Evolutionary conservation across 2,888 invertebrate species (phyloP).

Genomic region (Pachydiplax longipennis): DNA sequence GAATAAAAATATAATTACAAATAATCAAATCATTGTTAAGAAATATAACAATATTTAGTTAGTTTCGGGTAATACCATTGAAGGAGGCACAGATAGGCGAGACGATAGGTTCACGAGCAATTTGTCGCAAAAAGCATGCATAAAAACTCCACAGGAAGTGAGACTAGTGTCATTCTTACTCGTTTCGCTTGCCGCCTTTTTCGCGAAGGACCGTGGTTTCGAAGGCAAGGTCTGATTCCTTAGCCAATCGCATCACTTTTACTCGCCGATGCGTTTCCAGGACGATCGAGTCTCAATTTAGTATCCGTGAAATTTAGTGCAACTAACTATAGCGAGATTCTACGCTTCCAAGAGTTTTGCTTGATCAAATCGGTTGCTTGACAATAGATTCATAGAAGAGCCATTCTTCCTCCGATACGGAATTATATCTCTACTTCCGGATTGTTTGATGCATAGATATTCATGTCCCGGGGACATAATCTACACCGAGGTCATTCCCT

Average conservation of each 20-base stretch:
- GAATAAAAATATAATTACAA: no score
- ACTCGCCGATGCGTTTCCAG: not conserved
- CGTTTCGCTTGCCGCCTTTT: not conserved
- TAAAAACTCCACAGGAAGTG: not conserved
- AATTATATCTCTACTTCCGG: not conserved
- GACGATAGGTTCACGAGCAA: no score
- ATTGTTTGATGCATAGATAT: not conserved
- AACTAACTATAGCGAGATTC: not conserved
- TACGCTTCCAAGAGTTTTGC: not conserved
- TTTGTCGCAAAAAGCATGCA: no score
- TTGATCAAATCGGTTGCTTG: not conserved
- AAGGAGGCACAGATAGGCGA: no score
- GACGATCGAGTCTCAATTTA: not conserved
- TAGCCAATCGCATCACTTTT: not conserved
- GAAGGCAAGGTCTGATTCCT: not conserved
- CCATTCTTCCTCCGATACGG: not conserved
- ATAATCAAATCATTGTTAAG: no score
- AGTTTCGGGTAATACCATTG: no score
- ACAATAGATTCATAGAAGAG: not conserved
- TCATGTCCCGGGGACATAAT: not conserved
- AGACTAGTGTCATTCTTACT: not conserved
- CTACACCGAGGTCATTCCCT: not conserved
- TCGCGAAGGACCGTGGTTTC: not conserved
- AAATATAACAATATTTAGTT: no score
- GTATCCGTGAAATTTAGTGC: not conserved